phyloP scores from a whole-genome alignment of 2,113 vertebrate species.

The Solea senegalensis region DNA sequence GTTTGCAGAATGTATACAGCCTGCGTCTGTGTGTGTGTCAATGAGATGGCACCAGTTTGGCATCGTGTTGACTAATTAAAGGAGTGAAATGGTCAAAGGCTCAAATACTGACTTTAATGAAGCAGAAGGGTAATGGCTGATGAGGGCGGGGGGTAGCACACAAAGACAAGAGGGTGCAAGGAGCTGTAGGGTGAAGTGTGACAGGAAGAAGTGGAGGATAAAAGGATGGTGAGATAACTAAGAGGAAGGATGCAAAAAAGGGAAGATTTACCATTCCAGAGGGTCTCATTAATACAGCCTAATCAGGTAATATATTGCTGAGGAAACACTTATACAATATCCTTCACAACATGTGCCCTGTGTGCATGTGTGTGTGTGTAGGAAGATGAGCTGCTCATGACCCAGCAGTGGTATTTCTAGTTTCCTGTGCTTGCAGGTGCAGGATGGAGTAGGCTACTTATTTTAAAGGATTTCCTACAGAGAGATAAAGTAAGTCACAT shows the following conservation, averaged over 20 bases:
- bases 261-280: conserved; percentile 51
- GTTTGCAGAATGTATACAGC: neutral
- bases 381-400: conserved; percentile 11
- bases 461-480: conserved; percentile 32
- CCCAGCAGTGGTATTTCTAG: conserved; percentile 22
- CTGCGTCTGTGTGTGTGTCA: conserved; percentile 2
- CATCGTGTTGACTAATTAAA: neutral
- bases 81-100: neutral
- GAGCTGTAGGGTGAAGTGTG: conserved; percentile 42
- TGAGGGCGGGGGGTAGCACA: neutral
- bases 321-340: conserved; percentile 66
- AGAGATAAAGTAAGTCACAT: conserved; percentile 31
- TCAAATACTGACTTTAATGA: neutral
- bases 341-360: conserved; percentile 34
- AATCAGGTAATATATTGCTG: conserved; percentile 69
- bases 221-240: conserved; percentile 46
- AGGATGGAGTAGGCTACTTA: conserved; percentile 36
- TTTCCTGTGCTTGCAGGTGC: conserved; percentile 39
- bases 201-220: conserved; percentile 44
- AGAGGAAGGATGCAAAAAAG: conserved; percentile 58
- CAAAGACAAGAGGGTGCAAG: conserved; percentile 3
- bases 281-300: conserved; percentile 70
- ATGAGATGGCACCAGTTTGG: neutral
- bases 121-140: conserved; percentile 5
- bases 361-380: conserved; percentile 17